A percentile compares a stretch with the other conserved stretches of the same genome.
These are phyloP conservation scores for Myotis myotis DNA, from an alignment of 2,797 vertebrate genomes.

Conservation along the genomic window DNA sequence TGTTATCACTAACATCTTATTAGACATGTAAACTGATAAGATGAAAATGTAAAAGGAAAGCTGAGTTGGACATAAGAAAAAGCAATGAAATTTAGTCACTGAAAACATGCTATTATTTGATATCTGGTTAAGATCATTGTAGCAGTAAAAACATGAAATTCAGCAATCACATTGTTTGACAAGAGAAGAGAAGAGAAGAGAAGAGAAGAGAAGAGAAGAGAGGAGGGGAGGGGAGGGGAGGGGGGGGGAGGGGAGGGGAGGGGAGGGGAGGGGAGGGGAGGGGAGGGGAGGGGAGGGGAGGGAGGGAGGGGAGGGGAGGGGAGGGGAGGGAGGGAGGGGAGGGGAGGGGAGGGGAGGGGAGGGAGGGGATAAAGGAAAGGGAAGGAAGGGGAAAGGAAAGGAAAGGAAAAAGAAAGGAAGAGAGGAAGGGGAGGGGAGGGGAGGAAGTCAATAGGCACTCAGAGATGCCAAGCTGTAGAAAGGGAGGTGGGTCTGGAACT, in stretches of 20 bases:
- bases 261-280: too few species aligned
- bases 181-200: too few species aligned
- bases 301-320: too few species aligned
- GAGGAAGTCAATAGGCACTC: too few species aligned
- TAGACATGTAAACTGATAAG: not conserved
- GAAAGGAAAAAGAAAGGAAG: too few species aligned
- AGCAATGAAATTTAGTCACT: not conserved
- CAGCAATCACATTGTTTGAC: not conserved
- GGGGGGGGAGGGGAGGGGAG: too few species aligned
- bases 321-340: too few species aligned
- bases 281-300: too few species aligned
- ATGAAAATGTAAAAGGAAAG: not conserved
- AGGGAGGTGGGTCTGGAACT: not conserved
- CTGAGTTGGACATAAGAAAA: not conserved
- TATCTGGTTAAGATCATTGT: not conserved
- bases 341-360: too few species aligned
- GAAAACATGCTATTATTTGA: not conserved
- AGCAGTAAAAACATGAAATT: not conserved
- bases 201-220: too few species aligned
- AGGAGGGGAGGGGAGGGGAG: too few species aligned
- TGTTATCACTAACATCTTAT: not conserved
- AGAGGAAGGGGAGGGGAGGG: accelerated
- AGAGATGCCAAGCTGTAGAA: not conserved
- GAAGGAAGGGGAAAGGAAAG: accelerated
- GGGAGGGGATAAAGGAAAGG: accelerated